Conservation (phyloP, 2,888 invertebrate species). For the Pandemis corylana region DNA sequence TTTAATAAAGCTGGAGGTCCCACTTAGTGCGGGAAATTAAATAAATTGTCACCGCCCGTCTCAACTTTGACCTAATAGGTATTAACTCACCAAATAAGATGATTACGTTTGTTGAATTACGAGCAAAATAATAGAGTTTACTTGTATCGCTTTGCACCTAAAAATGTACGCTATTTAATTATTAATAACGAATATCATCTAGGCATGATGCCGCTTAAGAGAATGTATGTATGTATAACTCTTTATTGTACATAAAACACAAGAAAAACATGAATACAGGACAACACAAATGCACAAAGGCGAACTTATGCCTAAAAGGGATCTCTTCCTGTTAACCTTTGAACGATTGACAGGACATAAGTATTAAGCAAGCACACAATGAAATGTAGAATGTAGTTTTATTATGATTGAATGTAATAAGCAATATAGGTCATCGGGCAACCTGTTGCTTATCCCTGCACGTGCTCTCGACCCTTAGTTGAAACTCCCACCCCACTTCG, state of each 20-base stretch:
- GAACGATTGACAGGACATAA: too few relatives aligned
- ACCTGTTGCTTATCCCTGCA: conserved; percentile 33
- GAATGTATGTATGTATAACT: neutral
- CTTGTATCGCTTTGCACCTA: too few relatives aligned
- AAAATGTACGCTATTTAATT: neutral
- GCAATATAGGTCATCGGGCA: conserved; percentile 29
- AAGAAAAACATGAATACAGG: too few relatives aligned
- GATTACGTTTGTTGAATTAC: neutral
- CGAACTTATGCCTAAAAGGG: too few relatives aligned
- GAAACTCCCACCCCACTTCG: neutral
- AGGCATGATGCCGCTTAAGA: neutral
- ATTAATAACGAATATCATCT: neutral
- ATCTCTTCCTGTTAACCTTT: too few relatives aligned
- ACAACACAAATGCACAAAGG: too few relatives aligned
- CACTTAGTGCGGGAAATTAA: conserved; percentile 13
- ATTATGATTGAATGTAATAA: conserved; percentile 27
- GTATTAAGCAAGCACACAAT: too few relatives aligned
- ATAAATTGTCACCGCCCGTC: neutral
- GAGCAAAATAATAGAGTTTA: neutral
- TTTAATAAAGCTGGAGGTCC: conserved; percentile 43
- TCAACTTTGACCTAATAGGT: conserved; percentile 11
- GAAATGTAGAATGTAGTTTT: neutral
- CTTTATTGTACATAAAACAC: too few relatives aligned
- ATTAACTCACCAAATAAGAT: neutral
- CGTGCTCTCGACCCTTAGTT: conserved; percentile 18